A percentile compares a stretch with the other conserved stretches of the same genome.
phyloP scores from a whole-genome alignment of 2,888 invertebrate genomes.

The Theodoxus fluviatilis region DNA sequence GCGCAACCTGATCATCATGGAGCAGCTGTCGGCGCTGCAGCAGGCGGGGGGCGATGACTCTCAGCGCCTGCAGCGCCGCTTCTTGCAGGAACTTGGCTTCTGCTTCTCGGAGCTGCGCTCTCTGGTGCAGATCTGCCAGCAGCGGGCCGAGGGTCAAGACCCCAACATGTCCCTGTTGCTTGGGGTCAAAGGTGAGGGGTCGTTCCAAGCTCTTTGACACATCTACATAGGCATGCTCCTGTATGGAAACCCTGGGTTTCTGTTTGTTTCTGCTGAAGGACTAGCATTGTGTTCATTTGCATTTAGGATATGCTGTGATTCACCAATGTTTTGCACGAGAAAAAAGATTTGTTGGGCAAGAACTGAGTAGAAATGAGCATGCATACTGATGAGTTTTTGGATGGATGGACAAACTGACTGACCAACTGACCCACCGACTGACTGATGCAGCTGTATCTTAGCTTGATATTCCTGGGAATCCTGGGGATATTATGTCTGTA shows the following conservation, averaged over 20 bases:
- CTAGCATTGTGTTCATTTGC: no score
- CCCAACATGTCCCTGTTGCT: conserved; percentile 58
- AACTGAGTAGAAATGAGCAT: no score
- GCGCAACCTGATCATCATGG: conserved; percentile 48
- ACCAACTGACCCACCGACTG: no score
- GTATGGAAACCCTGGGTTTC: not conserved
- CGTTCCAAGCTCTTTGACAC: not conserved
- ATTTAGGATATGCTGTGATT: no score
- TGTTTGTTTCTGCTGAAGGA: no score
- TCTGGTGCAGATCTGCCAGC: conserved; percentile 55
- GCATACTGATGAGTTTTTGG: no score
- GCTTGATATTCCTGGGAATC: no score
- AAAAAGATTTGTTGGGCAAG: no score
- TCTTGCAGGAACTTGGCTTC: conserved; percentile 51
- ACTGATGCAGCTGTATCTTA: no score
- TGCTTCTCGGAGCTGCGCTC: conserved; percentile 59
- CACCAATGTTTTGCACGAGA: no score
- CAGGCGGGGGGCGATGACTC: conserved; percentile 44
- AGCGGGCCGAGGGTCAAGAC: conserved; percentile 57
- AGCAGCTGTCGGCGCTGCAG: conserved; percentile 50
- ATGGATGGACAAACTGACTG: no score
- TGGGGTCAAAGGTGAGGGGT: conserved; percentile 51
- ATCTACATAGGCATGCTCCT: not conserved
- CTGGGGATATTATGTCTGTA: no score
- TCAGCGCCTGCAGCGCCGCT: conserved; percentile 46